Evolutionary conservation across 1,140 invertebrate genomes (phyloP), one percentile per base, ranked within the genome.

Genomic region (Amyelois transitella): DNA sequence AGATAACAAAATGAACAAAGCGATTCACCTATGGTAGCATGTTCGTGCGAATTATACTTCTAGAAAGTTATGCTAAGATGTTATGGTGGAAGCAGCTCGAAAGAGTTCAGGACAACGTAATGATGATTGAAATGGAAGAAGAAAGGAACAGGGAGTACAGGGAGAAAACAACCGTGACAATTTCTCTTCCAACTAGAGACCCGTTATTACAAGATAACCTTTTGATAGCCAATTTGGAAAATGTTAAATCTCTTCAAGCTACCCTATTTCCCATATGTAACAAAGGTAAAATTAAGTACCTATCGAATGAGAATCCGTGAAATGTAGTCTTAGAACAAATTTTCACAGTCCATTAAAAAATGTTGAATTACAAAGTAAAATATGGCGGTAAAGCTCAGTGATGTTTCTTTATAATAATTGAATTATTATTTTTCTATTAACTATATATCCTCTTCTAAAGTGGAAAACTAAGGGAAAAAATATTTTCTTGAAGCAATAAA

Each of bases 171-270:
- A 75, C 84, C 19, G 53, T 85, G 18, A 86, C 78, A 17, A 50
- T 86, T 0, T 66, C 74, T 10, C 67, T 82, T 2, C 81, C 78
- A 2, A 66, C 69, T 10, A 76, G 75, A 58, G 78, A 83, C 53
- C 77, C 77, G n/a, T 68, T 83, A 43, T 58, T 83, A 48, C 70
- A 82, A 68, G 75, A 84, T 58, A 77, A 81, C 69, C 62, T 83
- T 43, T 62, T 85, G 22, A 74, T 88, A 68, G 74, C 80, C n/a
- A 81, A 84, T 68, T 60, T 88, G 74, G 79, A 86, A 18, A 87
- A 84, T 83, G 91, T 92, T 12, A 90, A 89, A 77, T 86, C 90
- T 51, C 77, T 92, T 54, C 91, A 92, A 75, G 90, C 91, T 21
- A 86, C 89, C 20, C 71, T 92, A 24, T 92, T 92, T 78, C 91